phyloP scores from a whole-genome alignment of 2,797 vertebrate genomes.

The Sardinella longiceps region DNA sequence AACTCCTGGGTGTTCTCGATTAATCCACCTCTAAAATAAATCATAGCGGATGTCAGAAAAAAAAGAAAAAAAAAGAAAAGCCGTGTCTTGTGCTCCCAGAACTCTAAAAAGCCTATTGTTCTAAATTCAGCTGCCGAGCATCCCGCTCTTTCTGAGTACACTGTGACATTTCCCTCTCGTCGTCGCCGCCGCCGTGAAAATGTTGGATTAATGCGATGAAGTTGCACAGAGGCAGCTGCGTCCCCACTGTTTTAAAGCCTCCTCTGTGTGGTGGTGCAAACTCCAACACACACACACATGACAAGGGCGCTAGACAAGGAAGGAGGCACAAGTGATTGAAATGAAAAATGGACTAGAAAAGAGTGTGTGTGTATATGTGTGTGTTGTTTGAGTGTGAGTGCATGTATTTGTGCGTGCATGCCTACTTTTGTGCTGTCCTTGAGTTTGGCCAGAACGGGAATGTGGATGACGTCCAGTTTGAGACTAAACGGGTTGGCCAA shows the following conservation, averaged over 20 bases:
- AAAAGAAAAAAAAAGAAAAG: neutral
- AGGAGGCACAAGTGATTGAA: too few relatives aligned
- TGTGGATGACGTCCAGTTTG: slow-evolving; percentile 19
- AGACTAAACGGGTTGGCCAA: slow-evolving; percentile 13
- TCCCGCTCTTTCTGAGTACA: neutral
- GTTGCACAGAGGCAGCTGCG: neutral
- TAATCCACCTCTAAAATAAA: neutral
- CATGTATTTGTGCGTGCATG: neutral
- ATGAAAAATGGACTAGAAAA: neutral
- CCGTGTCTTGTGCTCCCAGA: neutral
- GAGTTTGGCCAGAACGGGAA: slow-evolving; percentile 32
- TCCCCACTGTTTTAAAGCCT: neutral
- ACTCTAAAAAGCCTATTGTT: slow-evolving; percentile 4
- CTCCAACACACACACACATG: neutral
- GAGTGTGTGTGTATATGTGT: too few relatives aligned
- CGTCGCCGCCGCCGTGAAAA: neutral
- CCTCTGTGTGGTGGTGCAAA: neutral
- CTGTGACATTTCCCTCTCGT: neutral
- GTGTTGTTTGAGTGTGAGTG: too few relatives aligned
- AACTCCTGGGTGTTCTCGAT: neutral
- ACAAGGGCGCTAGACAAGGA: neutral
- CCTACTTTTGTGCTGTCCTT: slow-evolving; percentile 34
- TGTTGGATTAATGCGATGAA: slow-evolving; percentile 7
- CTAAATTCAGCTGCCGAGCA: neutral
- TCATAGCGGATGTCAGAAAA: neutral